A percentile compares a stretch with the other conserved stretches of the same genome.
Evolutionary conservation across 2,113 vertebrate genomes (phyloP).

Genomic region (Antennarius striatus): DNA sequence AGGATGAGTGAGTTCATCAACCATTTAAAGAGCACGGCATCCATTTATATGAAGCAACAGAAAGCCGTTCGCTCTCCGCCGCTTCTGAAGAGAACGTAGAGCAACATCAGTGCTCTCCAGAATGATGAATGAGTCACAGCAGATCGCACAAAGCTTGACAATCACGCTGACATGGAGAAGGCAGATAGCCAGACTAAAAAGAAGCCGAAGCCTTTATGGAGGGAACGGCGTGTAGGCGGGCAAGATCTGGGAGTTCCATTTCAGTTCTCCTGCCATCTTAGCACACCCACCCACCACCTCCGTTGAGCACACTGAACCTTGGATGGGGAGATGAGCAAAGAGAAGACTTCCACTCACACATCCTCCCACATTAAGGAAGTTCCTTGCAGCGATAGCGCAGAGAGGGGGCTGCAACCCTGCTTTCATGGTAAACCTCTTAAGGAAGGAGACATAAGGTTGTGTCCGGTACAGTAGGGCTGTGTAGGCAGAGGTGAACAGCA

Average conservation of each 20-base stretch:
- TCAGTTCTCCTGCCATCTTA: constrained; percentile 71
- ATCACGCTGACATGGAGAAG: constrained; percentile 70
- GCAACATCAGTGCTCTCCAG: constrained; percentile 56
- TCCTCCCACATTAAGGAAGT: constrained; percentile 66
- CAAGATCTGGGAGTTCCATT: constrained; percentile 75
- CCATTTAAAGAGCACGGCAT: constrained; percentile 3
- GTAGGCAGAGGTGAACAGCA: constrained; percentile 46
- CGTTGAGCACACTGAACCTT: constrained; percentile 54
- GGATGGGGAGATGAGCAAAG: constrained; percentile 52
- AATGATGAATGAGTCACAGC: constrained; percentile 70
- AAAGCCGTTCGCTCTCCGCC: constrained; percentile 31
- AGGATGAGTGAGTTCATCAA: constrained; percentile 38
- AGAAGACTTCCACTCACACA: constrained; percentile 65
- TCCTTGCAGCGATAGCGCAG: constrained; percentile 57
- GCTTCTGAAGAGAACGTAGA: constrained; percentile 42
- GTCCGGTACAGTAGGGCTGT: constrained; percentile 23
- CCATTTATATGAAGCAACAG: constrained; percentile 33
- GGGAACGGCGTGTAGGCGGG: constrained; percentile 62
- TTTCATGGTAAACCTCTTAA: constrained; percentile 61
- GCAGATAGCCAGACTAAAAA: constrained; percentile 71
- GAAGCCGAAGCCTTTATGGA: constrained; percentile 61
- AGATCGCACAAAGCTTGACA: constrained; percentile 71
- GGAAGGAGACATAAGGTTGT: constrained; percentile 40
- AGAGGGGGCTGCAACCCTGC: constrained; percentile 45
- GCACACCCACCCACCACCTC: constrained; percentile 68